Evolutionary conservation across 2,797 vertebrate genomes (phyloP).

Genomic region (Protonibea diacanthus): DNA sequence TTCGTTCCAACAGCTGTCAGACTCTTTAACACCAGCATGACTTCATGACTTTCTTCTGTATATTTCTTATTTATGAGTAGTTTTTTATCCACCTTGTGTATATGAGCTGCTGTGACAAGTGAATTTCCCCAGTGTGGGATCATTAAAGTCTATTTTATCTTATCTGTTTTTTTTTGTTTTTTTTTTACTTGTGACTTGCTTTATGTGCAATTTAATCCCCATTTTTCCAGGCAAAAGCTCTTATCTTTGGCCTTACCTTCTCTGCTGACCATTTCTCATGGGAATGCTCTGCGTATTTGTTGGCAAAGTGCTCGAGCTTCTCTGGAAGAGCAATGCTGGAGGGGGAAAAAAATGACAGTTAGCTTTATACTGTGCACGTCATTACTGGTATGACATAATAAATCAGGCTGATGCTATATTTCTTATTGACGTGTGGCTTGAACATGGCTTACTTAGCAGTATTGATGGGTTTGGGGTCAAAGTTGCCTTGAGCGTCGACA

Average conservation of each 20-base stretch:
- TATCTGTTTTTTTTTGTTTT: neutral
- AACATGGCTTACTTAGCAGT: slow-evolving; percentile 90
- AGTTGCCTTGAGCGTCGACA: slow-evolving; percentile 95
- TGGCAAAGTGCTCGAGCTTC: slow-evolving; percentile 94
- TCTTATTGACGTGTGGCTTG: slow-evolving; percentile 14
- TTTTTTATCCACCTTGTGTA: too few relatives aligned
- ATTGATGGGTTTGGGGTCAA: slow-evolving; percentile 97
- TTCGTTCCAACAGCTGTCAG: too few relatives aligned
- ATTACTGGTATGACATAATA: slow-evolving; percentile 9
- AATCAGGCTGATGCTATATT: neutral
- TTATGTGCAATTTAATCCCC: slow-evolving; percentile 19
- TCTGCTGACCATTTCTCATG: slow-evolving; percentile 98
- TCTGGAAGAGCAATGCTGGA: slow-evolving; percentile 94
- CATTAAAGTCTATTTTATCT: too few relatives aligned
- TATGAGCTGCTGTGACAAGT: too few relatives aligned
- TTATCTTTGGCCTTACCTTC: slow-evolving; percentile 88
- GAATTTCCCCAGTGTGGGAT: too few relatives aligned
- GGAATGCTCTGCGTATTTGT: slow-evolving; percentile 95
- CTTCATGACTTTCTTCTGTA: too few relatives aligned
- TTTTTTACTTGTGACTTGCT: slow-evolving; percentile 2
- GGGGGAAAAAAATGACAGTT: slow-evolving; percentile 5
- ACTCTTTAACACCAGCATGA: too few relatives aligned
- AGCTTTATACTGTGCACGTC: neutral
- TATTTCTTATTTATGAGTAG: too few relatives aligned
- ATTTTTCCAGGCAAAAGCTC: neutral